Conservation (phyloP, 1,140 invertebrate species). For the Ceratosolen solmsi region DNA sequence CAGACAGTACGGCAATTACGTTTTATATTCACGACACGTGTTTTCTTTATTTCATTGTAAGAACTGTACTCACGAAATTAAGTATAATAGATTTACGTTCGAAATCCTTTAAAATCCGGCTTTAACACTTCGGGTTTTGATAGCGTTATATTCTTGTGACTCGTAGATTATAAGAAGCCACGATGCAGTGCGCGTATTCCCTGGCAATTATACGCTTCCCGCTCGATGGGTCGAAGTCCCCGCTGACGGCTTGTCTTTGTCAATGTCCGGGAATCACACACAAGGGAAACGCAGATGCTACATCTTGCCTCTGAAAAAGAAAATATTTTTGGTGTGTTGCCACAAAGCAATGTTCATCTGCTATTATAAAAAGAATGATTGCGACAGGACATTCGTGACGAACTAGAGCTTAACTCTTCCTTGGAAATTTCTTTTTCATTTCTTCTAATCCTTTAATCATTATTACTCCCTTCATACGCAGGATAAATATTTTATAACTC, state of each 20-base stretch:
- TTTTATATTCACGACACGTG: no score
- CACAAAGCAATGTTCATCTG: constrained; percentile 22
- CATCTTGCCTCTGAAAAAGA: background rate
- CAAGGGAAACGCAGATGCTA: background rate
- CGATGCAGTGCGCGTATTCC: background rate
- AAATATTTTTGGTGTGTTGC: constrained; percentile 33
- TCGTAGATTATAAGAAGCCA: background rate
- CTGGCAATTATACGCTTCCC: constrained; percentile 43
- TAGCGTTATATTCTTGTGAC: constrained; percentile 23
- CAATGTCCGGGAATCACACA: constrained; percentile 2
- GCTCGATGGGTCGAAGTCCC: background rate
- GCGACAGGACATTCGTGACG: constrained; percentile 2
- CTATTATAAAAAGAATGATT: background rate
- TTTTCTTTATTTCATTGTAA: background rate
- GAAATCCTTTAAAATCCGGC: constrained; percentile 15
- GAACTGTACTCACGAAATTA: background rate
- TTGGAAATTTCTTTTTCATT: background rate
- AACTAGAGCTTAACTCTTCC: background rate
- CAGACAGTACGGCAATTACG: no score
- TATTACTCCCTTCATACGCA: no score
- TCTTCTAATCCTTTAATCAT: background rate
- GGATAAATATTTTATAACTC: no score
- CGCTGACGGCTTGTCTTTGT: background rate
- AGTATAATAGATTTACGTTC: constrained; percentile 18
- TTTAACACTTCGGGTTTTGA: background rate